Evolutionary conservation across 1,140 invertebrate genomes (phyloP).

Genomic region (Lepeophtheirus salmonis): DNA sequence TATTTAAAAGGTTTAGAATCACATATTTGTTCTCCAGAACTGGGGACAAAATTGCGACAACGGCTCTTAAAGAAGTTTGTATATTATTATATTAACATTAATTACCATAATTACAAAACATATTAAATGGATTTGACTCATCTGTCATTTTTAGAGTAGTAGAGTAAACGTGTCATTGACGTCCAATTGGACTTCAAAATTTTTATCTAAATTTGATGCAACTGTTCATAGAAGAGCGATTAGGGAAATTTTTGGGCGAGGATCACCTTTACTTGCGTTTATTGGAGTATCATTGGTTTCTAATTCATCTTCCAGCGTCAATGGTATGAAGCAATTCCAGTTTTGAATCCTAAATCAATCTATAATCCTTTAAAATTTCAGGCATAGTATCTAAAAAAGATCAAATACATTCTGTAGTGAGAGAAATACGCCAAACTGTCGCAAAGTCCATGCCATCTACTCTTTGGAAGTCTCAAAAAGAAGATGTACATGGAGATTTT

Average conservation of each 20-base stretch:
- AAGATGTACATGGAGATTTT: constrained; percentile 7
- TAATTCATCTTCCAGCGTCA: constrained; percentile 29
- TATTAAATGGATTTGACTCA: not conserved
- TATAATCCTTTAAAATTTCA: too few species aligned
- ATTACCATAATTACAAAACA: not conserved
- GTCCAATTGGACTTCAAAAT: not conserved
- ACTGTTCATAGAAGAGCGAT: constrained; percentile 30
- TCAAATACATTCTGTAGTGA: constrained; percentile 53
- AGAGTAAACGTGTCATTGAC: too few species aligned
- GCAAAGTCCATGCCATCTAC: not conserved
- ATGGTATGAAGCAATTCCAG: not conserved
- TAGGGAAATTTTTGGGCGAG: constrained; percentile 43
- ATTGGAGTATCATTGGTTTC: constrained; percentile 52
- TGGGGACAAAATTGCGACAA: not conserved
- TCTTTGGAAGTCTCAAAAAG: not conserved
- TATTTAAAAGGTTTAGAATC: not conserved
- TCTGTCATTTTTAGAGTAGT: not conserved
- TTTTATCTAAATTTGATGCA: not conserved
- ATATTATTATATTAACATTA: not conserved
- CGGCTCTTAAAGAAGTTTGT: not conserved
- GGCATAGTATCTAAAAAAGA: constrained; percentile 57
- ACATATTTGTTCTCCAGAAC: not conserved
- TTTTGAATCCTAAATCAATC: too few species aligned
- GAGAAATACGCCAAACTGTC: constrained; percentile 40
- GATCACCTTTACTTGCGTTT: constrained; percentile 49